phyloP scores from a whole-genome alignment of 2,797 vertebrate species.

The Salarias fasciatus region DNA sequence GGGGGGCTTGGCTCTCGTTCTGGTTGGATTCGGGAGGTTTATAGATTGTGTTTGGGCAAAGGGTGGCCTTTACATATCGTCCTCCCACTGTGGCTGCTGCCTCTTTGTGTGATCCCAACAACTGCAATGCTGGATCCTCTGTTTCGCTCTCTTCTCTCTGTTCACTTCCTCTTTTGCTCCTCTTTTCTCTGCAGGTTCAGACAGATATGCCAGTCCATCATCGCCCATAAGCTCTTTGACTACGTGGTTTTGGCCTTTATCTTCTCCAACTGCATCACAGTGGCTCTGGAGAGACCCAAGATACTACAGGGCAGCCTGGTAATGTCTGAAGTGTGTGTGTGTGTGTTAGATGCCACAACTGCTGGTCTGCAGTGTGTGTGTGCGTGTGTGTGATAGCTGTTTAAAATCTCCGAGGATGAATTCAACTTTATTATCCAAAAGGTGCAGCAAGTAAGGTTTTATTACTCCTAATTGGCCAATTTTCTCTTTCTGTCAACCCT shows the following conservation, averaged over 20 bases:
- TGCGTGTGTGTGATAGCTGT: conserved; percentile 6
- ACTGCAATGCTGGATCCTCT: not conserved
- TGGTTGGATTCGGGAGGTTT: conserved; percentile 19
- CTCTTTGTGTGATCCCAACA: not conserved
- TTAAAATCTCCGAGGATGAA: conserved; percentile 22
- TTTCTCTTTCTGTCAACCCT: conserved; percentile 25
- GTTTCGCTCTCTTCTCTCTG: not conserved
- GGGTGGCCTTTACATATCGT: not conserved
- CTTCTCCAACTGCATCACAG: conserved; percentile 98
- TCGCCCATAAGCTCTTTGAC: conserved; percentile 96
- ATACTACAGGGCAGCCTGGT: conserved; percentile 93
- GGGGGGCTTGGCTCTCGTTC: conserved; percentile 11
- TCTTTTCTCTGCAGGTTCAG: conserved; percentile 85
- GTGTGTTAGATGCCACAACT: not conserved
- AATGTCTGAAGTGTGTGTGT: conserved; percentile 52
- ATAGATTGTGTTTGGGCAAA: conserved; percentile 1
- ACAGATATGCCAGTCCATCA: conserved; percentile 93
- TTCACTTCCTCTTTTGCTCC: not conserved
- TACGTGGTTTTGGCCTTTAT: conserved; percentile 96
- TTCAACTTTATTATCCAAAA: conserved; percentile 39
- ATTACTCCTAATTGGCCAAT: conserved; percentile 37
- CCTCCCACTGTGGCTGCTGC: not conserved
- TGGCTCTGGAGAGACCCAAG: conserved; percentile 95
- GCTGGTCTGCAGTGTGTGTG: not conserved
- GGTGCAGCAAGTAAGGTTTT: conserved; percentile 34